Conservation (phyloP, 2,888 invertebrate species). For the Yponomeuta evonymella region DNA sequence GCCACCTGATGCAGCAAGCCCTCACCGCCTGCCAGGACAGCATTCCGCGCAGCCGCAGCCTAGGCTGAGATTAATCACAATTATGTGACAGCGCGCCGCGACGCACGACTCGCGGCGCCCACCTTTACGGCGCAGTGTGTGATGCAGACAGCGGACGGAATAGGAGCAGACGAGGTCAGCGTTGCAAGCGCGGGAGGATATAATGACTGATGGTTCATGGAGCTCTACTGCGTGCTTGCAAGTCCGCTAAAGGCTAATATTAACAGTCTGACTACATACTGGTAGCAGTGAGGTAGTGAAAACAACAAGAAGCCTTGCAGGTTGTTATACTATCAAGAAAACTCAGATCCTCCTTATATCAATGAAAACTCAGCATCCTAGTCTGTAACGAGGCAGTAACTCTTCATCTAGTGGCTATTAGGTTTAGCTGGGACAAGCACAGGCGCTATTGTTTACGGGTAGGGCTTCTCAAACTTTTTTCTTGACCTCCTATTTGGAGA, state of each 20-base stretch:
- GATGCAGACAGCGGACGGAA: neutral
- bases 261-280: no score
- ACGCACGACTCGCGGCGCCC: slow-evolving; percentile 24
- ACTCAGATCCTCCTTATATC: neutral
- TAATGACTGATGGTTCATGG: no score
- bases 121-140: slow-evolving; percentile 48
- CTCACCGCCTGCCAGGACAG: slow-evolving; percentile 39
- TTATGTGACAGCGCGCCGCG: slow-evolving; percentile 57
- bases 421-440: neutral
- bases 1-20: neutral
- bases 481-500: no score
- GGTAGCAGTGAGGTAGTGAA: no score
- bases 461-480: no score
- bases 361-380: neutral
- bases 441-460: neutral
- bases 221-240: no score
- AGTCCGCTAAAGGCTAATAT: no score
- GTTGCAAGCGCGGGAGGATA: no score
- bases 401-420: neutral
- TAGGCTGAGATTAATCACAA: slow-evolving; percentile 73
- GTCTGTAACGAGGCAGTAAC: neutral
- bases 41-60: slow-evolving; percentile 66
- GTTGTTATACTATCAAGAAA: neutral
- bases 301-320: no score
- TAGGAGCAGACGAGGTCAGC: neutral